Conservation (phyloP, 2,797 vertebrate genomes). For the Cyprinodon diabolis region DNA sequence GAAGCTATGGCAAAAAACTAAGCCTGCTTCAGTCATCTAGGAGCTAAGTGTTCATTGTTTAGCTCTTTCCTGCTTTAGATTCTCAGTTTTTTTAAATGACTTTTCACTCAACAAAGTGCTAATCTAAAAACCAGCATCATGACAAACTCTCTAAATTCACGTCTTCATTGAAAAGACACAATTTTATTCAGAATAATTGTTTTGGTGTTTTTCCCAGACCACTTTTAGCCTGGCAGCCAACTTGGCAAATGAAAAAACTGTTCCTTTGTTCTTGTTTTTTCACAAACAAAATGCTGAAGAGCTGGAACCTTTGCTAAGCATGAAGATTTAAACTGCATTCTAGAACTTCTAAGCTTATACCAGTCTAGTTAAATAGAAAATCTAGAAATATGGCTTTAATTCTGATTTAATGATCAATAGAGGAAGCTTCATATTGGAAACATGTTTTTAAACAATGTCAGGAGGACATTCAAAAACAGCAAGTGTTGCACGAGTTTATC, state of each 20-base stretch:
- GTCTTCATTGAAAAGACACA: constrained; percentile 11
- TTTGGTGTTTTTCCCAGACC: background rate
- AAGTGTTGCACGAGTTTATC: too few relatives aligned
- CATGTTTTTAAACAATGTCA: too few relatives aligned
- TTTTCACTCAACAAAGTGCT: constrained; percentile 4
- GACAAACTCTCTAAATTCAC: constrained; percentile 3
- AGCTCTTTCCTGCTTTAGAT: constrained; percentile 40
- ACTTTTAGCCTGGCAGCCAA: background rate
- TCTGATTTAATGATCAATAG: too few relatives aligned
- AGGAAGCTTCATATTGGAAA: too few relatives aligned
- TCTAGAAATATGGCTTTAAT: too few relatives aligned
- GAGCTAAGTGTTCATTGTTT: constrained; percentile 41
- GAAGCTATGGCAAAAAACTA: constrained; percentile 50
- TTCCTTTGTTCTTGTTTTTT: too few relatives aligned
- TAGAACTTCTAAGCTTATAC: too few relatives aligned
- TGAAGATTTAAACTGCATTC: too few relatives aligned
- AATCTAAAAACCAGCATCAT: constrained; percentile 6
- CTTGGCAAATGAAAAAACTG: background rate
- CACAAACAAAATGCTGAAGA: too few relatives aligned
- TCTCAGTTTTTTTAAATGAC: constrained; percentile 18
- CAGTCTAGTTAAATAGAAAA: too few relatives aligned
- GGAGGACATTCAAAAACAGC: too few relatives aligned
- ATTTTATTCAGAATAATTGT: constrained; percentile 43
- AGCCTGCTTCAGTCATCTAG: constrained; percentile 50
- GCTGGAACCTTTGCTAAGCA: too few relatives aligned